Conservation (phyloP, 2,888 invertebrate species). For the Mythimna pallens region DNA sequence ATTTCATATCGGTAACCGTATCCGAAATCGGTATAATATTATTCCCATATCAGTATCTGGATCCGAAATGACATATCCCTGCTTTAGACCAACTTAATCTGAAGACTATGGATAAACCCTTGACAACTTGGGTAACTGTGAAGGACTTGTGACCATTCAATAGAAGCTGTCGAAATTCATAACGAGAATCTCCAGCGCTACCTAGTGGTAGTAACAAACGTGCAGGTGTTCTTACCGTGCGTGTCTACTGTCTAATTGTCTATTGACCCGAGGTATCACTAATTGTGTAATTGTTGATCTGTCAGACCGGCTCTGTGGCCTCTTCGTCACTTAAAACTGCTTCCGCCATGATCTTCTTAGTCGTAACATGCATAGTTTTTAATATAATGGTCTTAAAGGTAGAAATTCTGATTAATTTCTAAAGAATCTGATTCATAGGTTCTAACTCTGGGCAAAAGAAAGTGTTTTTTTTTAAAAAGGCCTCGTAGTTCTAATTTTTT, state of each 20-base stretch:
- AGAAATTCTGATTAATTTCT: no score
- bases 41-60: no score
- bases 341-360: neutral
- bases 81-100: no score
- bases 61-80: no score
- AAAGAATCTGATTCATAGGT: no score
- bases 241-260: conserved; percentile 13
- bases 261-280: neutral
- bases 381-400: no score
- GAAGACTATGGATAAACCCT: neutral
- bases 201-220: neutral
- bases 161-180: neutral
- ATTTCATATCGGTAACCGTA: no score
- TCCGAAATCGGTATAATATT: no score
- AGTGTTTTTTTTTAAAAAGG: no score
- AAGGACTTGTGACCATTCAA: no score
- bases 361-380: no score
- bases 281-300: conserved; percentile 14
- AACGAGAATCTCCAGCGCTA: neutral
- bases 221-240: neutral
- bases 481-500: neutral
- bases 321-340: conserved; percentile 4
- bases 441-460: no score
- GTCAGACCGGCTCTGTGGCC: neutral
- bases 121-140: neutral